Conservation (phyloP, 1,140 invertebrate species). For the Cotesia chilonis region DNA sequence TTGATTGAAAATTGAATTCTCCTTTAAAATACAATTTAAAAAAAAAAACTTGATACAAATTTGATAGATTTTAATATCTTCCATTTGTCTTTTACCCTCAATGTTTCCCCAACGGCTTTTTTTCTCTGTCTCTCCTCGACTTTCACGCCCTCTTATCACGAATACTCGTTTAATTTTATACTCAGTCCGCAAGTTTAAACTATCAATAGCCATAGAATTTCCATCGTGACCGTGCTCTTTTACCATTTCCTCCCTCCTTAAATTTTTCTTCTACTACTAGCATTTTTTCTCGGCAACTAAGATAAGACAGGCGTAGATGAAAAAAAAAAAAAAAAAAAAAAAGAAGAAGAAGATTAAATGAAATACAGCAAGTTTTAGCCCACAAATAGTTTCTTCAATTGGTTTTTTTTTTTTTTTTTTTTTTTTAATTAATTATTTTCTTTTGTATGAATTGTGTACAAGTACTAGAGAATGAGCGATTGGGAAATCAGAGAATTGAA, state of each 20-base stretch:
- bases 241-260: background rate
- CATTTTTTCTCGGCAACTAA: slow-evolving; percentile 12
- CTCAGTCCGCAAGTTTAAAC: background rate
- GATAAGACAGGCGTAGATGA: slow-evolving; percentile 2
- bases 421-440: background rate
- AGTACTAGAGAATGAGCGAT: background rate
- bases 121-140: background rate
- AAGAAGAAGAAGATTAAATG: background rate
- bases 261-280: background rate
- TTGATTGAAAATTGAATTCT: too few relatives aligned
- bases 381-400: background rate
- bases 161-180: slow-evolving; percentile 20
- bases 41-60: too few relatives aligned
- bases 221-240: slow-evolving; percentile 21
- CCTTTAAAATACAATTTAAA: too few relatives aligned
- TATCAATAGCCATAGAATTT: slow-evolving; percentile 22
- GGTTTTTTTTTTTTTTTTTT: background rate
- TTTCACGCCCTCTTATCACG: slow-evolving; percentile 7
- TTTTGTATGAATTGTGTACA: slow-evolving; percentile 6
- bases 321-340: slow-evolving; percentile 17
- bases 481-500: background rate
- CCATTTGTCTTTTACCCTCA: slow-evolving; percentile 2
- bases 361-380: background rate
- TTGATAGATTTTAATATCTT: background rate
- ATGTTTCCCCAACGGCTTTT: background rate